These are phyloP conservation scores for Lucifuga dentata DNA, from an alignment of 2,113 vertebrate genomes.

Conservation along the genomic window DNA sequence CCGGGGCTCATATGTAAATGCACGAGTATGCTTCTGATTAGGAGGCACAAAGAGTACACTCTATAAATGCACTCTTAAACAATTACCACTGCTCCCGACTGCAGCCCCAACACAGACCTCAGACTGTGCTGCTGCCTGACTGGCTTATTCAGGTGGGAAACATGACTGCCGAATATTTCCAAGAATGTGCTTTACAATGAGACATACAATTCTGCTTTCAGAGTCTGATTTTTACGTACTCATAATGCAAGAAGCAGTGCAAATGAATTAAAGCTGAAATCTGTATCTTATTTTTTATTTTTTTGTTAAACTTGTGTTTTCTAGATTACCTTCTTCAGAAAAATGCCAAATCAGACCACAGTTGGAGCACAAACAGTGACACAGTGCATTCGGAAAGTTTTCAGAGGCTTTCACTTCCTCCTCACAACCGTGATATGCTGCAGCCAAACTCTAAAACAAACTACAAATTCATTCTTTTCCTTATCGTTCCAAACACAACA, in stretches of 20 bases:
- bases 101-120: conserved; percentile 60
- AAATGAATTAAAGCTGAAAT: not conserved
- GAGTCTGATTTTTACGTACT: conserved; percentile 1
- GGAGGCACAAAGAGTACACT: conserved; percentile 77
- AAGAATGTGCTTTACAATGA: conserved; percentile 21
- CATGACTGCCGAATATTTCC: conserved; percentile 50
- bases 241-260: not conserved
- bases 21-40: conserved; percentile 81
- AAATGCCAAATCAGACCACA: too few species aligned
- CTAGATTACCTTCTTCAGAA: too few species aligned
- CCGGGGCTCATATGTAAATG: conserved; percentile 72
- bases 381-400: too few species aligned
- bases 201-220: conserved; percentile 1
- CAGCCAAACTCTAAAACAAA: too few species aligned
- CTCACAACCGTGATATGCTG: too few species aligned
- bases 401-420: too few species aligned
- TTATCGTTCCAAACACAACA: too few species aligned
- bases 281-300: too few species aligned
- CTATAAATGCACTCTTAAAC: conserved; percentile 82
- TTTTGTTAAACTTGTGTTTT: too few species aligned
- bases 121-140: conserved; percentile 58
- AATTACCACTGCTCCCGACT: conserved; percentile 75
- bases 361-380: too few species aligned
- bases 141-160: conserved; percentile 55
- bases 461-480: too few species aligned